Evolutionary conservation across 2,888 invertebrate genomes (phyloP).

Genomic region (Torymus tubicola): DNA sequence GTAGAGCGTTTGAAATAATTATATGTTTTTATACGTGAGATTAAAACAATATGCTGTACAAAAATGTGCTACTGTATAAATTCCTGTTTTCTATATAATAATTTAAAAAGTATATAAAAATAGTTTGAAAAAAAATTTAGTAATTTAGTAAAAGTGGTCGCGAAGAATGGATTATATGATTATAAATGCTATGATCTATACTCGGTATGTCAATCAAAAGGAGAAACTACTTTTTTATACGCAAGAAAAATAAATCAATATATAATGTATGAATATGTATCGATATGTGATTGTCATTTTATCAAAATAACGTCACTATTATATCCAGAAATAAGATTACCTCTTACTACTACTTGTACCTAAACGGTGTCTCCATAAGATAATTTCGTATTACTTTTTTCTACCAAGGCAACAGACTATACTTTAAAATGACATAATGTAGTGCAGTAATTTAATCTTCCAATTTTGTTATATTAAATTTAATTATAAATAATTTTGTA

Average conservation of each 20-base stretch:
- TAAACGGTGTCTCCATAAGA: conserved; percentile 18
- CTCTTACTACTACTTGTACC: conserved; percentile 39
- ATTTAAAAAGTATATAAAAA: conserved; percentile 33
- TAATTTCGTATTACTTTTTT: background rate
- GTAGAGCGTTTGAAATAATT: conserved; percentile 19
- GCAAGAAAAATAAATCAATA: conserved; percentile 26
- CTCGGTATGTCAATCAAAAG: conserved; percentile 22
- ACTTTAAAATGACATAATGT: too few relatives aligned
- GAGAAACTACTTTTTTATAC: conserved; percentile 46
- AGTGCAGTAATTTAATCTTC: too few relatives aligned
- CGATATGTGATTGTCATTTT: conserved; percentile 34
- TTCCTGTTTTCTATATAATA: conserved; percentile 39
- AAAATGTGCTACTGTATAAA: conserved; percentile 36
- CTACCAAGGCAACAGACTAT: background rate
- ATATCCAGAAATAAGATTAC: conserved; percentile 24
- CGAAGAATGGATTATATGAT: conserved; percentile 21
- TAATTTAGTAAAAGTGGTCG: background rate
- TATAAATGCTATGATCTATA: conserved; percentile 10
- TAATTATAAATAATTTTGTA: too few relatives aligned
- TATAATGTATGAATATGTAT: conserved; percentile 15
- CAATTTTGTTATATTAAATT: too few relatives aligned
- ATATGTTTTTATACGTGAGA: conserved; percentile 39
- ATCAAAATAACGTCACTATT: conserved; percentile 24
- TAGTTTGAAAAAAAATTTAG: conserved; percentile 19
- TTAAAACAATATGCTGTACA: conserved; percentile 25